phyloP scores from a whole-genome alignment of 1,140 invertebrate genomes.

The Tetragnatha versicolor region DNA sequence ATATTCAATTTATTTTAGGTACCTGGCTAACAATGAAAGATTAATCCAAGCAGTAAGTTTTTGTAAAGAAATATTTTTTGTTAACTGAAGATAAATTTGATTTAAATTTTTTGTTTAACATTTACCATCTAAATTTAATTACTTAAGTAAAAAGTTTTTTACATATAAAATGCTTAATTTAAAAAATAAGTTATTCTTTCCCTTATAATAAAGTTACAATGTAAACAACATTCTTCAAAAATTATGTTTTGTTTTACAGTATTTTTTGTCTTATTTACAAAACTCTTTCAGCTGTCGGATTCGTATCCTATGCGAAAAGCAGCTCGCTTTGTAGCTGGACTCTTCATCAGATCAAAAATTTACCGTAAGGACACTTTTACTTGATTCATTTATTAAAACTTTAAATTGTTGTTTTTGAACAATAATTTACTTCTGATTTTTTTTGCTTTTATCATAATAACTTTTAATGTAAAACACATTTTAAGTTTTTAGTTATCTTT shows the following conservation, averaged over 20 bases:
- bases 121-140: not conserved
- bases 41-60: slow-evolving; percentile 17
- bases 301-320: slow-evolving; percentile 42
- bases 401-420: too few species aligned
- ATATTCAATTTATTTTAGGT: slow-evolving; percentile 14
- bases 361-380: too few species aligned
- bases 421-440: too few species aligned
- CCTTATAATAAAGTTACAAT: not conserved
- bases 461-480: too few species aligned
- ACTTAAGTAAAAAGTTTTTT: not conserved
- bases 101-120: not conserved
- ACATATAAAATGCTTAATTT: not conserved
- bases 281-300: slow-evolving; percentile 14
- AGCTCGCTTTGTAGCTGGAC: slow-evolving; percentile 22
- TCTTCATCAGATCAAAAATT: slow-evolving; percentile 18
- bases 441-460: too few species aligned
- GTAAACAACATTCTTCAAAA: not conserved
- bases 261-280: not conserved
- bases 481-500: too few species aligned
- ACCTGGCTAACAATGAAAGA: slow-evolving; percentile 28
- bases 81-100: not conserved
- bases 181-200: not conserved
- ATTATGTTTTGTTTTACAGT: not conserved
- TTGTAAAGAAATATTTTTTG: not conserved
- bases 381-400: too few species aligned